phyloP scores from a whole-genome alignment of 2,888 invertebrate species.

The Drosophila cognata region DNA sequence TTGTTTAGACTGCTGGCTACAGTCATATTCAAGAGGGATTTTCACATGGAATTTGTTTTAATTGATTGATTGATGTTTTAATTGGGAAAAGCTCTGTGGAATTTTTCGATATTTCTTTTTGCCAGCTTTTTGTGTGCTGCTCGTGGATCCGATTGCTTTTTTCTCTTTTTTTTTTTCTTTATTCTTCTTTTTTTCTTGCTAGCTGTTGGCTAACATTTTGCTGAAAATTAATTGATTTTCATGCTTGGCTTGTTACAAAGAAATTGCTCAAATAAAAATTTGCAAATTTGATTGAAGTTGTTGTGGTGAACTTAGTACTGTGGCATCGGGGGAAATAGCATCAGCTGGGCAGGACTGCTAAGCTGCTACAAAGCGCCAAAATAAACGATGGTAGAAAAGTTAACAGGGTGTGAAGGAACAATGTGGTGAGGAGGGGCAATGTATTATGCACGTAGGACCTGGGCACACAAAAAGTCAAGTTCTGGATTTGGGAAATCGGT shows the following conservation, averaged over 20 bases:
- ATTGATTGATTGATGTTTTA: constrained; percentile 83
- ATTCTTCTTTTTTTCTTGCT: constrained; percentile 30
- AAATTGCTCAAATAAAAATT: constrained; percentile 79
- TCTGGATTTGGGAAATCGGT: constrained; percentile 28
- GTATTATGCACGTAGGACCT: constrained; percentile 8
- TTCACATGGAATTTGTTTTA: constrained; percentile 78
- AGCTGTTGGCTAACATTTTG: constrained; percentile 74
- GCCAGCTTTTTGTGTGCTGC: constrained; percentile 40
- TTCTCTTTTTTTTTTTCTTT: constrained; percentile 23
- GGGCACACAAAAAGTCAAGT: constrained; percentile 42
- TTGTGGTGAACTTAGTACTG: constrained; percentile 50
- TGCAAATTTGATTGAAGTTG: constrained; percentile 79
- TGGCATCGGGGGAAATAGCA: not conserved
- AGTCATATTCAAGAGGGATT: constrained; percentile 74
- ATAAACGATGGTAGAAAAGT: constrained; percentile 48
- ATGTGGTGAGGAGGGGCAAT: not conserved
- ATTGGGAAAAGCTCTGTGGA: constrained; percentile 74
- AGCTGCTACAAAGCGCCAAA: constrained; percentile 75
- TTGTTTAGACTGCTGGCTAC: constrained; percentile 69
- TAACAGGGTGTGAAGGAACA: not conserved
- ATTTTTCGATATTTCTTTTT: constrained; percentile 52
- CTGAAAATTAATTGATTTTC: constrained; percentile 80
- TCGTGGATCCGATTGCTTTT: constrained; percentile 31
- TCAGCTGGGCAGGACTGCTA: constrained; percentile 48
- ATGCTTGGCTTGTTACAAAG: constrained; percentile 77